Percentiles rank a stretch among this genome's conserved stretches.
Evolutionary conservation across 2,888 invertebrate species (phyloP).

Genomic region (Eristalinus sepulchralis): DNA sequence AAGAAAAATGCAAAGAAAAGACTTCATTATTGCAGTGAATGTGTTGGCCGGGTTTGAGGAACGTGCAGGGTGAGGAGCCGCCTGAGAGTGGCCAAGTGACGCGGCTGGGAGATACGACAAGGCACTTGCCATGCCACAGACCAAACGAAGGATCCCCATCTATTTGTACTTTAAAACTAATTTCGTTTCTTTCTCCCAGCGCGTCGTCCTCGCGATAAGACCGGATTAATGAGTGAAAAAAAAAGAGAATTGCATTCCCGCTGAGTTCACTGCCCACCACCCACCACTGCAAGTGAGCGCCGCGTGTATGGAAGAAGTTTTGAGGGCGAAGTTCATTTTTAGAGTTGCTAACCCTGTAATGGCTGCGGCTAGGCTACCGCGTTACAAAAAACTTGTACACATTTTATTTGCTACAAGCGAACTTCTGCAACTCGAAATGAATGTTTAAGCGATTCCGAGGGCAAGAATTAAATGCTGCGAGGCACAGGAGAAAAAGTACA

Average conservation of each 20-base stretch:
- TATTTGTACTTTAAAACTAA: constrained; percentile 68
- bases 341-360: constrained; percentile 62
- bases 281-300: neutral
- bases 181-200: constrained; percentile 52
- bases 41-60: neutral
- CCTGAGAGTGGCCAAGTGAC: constrained; percentile 31
- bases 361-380: constrained; percentile 39
- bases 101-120: constrained; percentile 23
- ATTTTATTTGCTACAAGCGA: constrained; percentile 55
- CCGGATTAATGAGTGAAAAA: neutral
- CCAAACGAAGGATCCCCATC: constrained; percentile 58
- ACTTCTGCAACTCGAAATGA: constrained; percentile 49
- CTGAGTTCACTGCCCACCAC: neutral
- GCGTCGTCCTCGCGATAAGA: neutral
- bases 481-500: constrained; percentile 2
- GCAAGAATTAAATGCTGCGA: constrained; percentile 25
- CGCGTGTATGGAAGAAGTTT: constrained; percentile 42
- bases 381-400: constrained; percentile 55
- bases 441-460: constrained; percentile 3
- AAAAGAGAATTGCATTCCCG: neutral
- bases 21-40: neutral
- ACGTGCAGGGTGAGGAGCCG: neutral
- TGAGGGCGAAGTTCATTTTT: constrained; percentile 63
- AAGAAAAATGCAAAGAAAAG: neutral
- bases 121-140: constrained; percentile 34